Base-by-base conservation (phyloP, 2,888 invertebrate genomes). In the Caenorhabditis zanzibari region DNA sequence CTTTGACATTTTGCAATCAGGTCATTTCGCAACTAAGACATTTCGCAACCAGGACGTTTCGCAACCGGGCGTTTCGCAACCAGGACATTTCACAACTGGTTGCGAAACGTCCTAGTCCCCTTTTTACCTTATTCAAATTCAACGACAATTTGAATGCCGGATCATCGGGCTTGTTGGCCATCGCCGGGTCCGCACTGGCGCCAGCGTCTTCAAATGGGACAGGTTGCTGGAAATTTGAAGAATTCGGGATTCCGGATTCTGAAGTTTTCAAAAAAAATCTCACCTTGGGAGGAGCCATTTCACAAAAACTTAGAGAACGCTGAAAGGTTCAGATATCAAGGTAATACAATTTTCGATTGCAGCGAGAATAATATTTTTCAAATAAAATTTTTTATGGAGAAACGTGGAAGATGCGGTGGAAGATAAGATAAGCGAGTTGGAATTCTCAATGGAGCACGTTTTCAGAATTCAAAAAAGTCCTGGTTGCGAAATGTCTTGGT, bases 141-240 rank as follows among this genome's bases (percentile, higher is more conserved):
- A 68, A 22, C 52, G 32, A 32, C 66, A 66, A 52, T 12, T 66
- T 49, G 47, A 66, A 66, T 4, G 16, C 52, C 12, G 66, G 66
- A 52, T 66, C 66, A 12, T 35, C 52, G 0, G 32, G 19, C 35
- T 66, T 66, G 19, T 66, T 66, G 49, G n/a, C 32, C 66, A 66
- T 52, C n/a, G 35, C 2, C 1, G 32, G 5, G 9, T 52, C 49
- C 3, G 16, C 26, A 32, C 52, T 52, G 2, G 49, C 19, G 14
- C 66, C 66, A 14, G 66, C 66, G 35, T 66, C 66, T 52, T n/a
- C 14, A 14, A 66, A 66, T 32, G 64, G 49, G 9, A 64, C 4
- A 12, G 16, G n/a, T 54, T 54, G 54, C 26, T 26, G 26, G 38
- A 32, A 32, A 32, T 38, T 6, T 38, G 2, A 12, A 14, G 26